Percentiles rank a stretch among this genome's conserved stretches.
These are phyloP conservation scores for Chinchilla lanigera DNA, from an alignment of 2,113 vertebrate species.

Conservation along the genomic window DNA sequence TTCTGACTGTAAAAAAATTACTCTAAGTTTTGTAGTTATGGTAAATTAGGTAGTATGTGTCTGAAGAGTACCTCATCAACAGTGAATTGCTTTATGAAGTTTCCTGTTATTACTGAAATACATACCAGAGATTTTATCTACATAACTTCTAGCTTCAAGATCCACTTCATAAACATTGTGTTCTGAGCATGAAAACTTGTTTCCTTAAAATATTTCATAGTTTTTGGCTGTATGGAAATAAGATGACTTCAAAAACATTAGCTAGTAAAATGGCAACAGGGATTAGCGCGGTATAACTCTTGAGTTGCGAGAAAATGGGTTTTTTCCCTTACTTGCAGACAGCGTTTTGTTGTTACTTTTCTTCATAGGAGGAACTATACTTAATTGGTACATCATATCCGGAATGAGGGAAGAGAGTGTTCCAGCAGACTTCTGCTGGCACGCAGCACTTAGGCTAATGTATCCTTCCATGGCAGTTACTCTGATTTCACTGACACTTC, in stretches of 20 bases:
- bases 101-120: constrained; percentile 18
- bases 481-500: neutral
- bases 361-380: constrained; percentile 1
- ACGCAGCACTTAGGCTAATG: constrained; percentile 55
- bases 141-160: constrained; percentile 44
- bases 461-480: constrained; percentile 53
- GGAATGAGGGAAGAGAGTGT: constrained; percentile 27
- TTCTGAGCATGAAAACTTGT: neutral
- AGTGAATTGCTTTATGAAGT: constrained; percentile 28
- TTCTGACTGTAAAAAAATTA: constrained; percentile 26
- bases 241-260: constrained; percentile 10
- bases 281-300: neutral
- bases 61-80: neutral
- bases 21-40: constrained; percentile 19
- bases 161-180: constrained; percentile 34
- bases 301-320: neutral
- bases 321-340: constrained; percentile 21
- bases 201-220: constrained; percentile 47
- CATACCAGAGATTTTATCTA: neutral
- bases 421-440: constrained; percentile 38
- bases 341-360: constrained; percentile 1
- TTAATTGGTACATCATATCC: constrained; percentile 45
- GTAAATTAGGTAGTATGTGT: neutral
- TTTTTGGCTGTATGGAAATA: constrained; percentile 29
- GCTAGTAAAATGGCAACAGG: neutral